phyloP scores from a whole-genome alignment of 1,140 invertebrate species.

The Hermatobates lingyangjiaoensis region DNA sequence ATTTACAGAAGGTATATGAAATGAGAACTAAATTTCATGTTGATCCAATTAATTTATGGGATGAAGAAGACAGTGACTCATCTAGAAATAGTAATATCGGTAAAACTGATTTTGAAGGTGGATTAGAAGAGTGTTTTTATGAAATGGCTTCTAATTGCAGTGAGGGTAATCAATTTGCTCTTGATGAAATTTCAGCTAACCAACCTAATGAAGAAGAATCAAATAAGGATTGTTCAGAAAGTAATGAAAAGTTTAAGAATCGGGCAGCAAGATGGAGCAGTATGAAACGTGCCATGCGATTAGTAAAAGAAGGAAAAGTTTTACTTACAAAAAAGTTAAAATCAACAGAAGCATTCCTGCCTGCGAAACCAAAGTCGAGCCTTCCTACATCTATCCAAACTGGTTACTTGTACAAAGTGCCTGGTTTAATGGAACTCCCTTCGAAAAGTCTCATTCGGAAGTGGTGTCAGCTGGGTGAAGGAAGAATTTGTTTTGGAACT shows the following conservation, averaged over 20 bases:
- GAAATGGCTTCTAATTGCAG: background rate
- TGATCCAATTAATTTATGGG: background rate
- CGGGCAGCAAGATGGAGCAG: constrained; percentile 19
- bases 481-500: constrained; percentile 30
- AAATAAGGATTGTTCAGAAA: constrained; percentile 17
- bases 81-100: background rate
- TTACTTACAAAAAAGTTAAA: constrained; percentile 8
- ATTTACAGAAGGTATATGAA: background rate
- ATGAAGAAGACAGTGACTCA: background rate
- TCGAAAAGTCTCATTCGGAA: constrained; percentile 30
- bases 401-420: constrained; percentile 24
- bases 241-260: constrained; percentile 20
- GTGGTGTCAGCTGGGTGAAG: constrained; percentile 29
- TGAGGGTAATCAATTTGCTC: background rate
- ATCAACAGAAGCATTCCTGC: constrained; percentile 3
- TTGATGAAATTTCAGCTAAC: background rate
- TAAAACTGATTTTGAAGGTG: background rate
- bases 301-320: constrained; percentile 22
- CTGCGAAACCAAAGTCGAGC: background rate
- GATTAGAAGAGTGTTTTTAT: constrained; percentile 4
- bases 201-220: constrained; percentile 1
- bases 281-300: constrained; percentile 24
- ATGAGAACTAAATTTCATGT: background rate
- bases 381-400: constrained; percentile 19
- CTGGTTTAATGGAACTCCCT: constrained; percentile 28